Evolutionary conservation across 2,888 invertebrate genomes (phyloP).

Genomic region (Campoletis raptor): DNA sequence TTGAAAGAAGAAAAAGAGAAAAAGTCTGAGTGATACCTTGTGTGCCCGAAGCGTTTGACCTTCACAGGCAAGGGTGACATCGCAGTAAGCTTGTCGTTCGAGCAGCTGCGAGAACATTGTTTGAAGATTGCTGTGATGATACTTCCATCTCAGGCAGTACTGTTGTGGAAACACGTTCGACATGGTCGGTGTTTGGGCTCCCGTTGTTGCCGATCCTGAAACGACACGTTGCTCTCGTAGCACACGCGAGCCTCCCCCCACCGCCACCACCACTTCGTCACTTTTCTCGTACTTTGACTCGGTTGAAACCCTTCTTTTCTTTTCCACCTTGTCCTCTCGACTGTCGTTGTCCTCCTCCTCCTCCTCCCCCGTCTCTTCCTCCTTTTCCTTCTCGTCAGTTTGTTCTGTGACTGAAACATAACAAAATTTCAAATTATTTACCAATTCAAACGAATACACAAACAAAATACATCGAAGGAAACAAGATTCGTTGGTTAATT

Average conservation of each 20-base stretch:
- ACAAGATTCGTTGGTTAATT: neutral
- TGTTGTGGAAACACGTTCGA: constrained; percentile 92
- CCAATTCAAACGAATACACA: neutral
- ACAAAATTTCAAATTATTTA: neutral
- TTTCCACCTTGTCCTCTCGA: constrained; percentile 32
- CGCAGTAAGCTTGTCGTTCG: constrained; percentile 95
- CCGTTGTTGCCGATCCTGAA: constrained; percentile 76
- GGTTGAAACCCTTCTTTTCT: constrained; percentile 57
- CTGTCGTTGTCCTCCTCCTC: constrained; percentile 38
- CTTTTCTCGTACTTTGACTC: constrained; percentile 59
- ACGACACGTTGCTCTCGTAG: constrained; percentile 79
- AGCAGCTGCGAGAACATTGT: constrained; percentile 95
- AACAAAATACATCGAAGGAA: neutral
- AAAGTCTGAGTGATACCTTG: constrained; percentile 84
- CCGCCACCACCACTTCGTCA: constrained; percentile 60
- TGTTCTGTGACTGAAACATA: constrained; percentile 46
- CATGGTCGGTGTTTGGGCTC: constrained; percentile 70
- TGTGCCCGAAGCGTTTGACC: constrained; percentile 92
- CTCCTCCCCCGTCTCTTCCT: constrained; percentile 30
- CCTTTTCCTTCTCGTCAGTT: constrained; percentile 30
- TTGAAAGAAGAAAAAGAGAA: neutral
- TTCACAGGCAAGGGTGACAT: constrained; percentile 95
- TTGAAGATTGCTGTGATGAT: constrained; percentile 96
- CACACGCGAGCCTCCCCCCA: constrained; percentile 77
- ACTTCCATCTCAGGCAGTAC: constrained; percentile 96